Evolutionary conservation across 2,797 vertebrate species (phyloP).

Genomic region (Peromyscus nudipes): DNA sequence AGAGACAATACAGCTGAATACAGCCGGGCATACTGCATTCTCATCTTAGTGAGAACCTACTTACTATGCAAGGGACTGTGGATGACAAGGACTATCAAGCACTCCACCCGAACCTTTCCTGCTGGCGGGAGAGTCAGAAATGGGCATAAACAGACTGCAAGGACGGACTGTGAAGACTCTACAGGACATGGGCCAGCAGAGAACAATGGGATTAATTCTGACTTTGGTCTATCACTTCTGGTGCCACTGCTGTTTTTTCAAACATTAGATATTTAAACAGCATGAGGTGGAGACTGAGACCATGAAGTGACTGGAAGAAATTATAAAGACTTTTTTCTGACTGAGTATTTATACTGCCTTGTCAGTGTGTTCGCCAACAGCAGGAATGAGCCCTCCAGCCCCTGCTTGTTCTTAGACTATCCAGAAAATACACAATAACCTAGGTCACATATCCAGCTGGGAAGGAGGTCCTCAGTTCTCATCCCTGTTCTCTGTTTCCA

Average conservation of each 20-base stretch:
- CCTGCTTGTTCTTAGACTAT: not conserved
- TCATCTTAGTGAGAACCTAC: constrained; percentile 6
- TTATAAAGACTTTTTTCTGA: constrained; percentile 16
- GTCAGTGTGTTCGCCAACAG: not conserved
- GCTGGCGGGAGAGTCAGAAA: constrained; percentile 12
- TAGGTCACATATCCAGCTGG: not conserved
- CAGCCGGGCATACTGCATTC: not conserved
- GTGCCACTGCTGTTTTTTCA: not conserved
- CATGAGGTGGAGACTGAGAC: constrained; percentile 29
- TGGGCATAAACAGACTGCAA: not conserved
- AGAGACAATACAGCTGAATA: not conserved
- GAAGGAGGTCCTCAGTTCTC: not conserved
- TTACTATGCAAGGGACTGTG: not conserved
- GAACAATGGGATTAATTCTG: constrained; percentile 43
- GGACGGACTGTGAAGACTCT: not conserved
- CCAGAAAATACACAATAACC: not conserved
- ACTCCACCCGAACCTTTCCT: not conserved
- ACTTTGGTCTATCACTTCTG: not conserved
- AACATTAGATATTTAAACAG: not conserved
- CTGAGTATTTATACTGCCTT: not conserved
- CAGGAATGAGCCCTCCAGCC: not conserved
- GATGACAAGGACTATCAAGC: not conserved
- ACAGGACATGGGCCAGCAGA: not conserved
- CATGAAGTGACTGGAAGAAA: constrained; percentile 39
- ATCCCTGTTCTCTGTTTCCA: constrained; percentile 8